These are phyloP conservation scores for Euleptes europaea DNA, from an alignment of 2,113 vertebrate species.

Conservation along the genomic window DNA sequence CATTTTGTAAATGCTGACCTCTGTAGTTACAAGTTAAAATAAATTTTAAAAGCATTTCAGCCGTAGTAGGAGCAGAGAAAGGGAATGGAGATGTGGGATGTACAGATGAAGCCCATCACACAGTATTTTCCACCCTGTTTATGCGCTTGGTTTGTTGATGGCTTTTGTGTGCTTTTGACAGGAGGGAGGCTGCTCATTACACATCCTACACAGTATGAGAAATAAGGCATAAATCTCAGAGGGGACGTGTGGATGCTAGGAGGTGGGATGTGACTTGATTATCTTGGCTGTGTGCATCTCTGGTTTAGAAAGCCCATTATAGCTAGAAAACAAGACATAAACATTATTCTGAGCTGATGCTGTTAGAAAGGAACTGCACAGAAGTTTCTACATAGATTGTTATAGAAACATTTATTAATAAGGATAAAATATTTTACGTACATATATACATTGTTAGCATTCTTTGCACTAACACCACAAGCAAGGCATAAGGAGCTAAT, in stretches of 20 bases:
- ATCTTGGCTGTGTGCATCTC: neutral
- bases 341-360: conserved; percentile 15
- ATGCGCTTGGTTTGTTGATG: neutral
- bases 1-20: neutral
- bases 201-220: neutral
- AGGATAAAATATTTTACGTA: conserved; percentile 31
- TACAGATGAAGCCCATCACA: neutral
- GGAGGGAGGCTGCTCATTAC: neutral
- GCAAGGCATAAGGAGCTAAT: neutral
- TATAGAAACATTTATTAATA: conserved; percentile 38
- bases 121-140: neutral
- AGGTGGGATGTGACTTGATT: conserved; percentile 12
- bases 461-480: neutral
- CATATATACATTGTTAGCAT: neutral
- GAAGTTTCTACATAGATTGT: conserved; percentile 16
- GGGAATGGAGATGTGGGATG: neutral
- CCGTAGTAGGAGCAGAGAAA: neutral
- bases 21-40: neutral
- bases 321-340: conserved; percentile 12
- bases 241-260: neutral
- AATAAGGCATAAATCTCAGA: neutral
- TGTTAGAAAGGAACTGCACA: conserved; percentile 1
- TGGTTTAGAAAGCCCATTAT: conserved; percentile 42
- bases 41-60: neutral
- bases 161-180: conserved; percentile 29